Base-by-base conservation (phyloP, 2,797 vertebrate genomes). In the Pteronotus mesoamericanus region DNA sequence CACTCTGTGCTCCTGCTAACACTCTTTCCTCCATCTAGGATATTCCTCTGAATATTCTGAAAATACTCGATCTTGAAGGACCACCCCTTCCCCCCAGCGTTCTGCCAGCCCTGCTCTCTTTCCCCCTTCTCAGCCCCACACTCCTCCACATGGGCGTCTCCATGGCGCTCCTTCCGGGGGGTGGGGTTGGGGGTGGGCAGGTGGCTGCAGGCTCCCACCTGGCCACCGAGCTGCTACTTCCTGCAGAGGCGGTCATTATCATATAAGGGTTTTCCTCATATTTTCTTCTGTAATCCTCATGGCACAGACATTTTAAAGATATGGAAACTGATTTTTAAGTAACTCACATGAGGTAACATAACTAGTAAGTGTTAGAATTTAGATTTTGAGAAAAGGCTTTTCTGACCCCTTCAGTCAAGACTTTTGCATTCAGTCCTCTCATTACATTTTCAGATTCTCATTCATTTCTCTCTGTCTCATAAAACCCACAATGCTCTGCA, bases 121-220 rank as follows among this genome's bases (percentile, higher is more conserved):
- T 4, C 14, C 15, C 3, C 6, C 6, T 39, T 39, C 12, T 24
- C 18, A 14, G 29, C 15, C 68, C 46, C 51, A n/a, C 15, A 1
- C 12, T 42, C 68, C 53, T 88, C 26, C 19, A 2, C 11, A 0
- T 3, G 7, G 11, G 5, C 2, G 22, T 42, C 37, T 48, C n/a
- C 29, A 0, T 7, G n/a, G 16, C 1, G 21, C 37, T 32, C 42
- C 3, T 53, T 79, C 57, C 44, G 3, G 0, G 29, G 59, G 61
- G n/a, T n/a, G n/a, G n/a, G n/a, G n/a, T n/a, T n/a, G 0, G 2
- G 9, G 9, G 34, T 6, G 9, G 16, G 32, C 37, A 24, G 51
- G n/a, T n/a, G 22, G 51, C 9, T 29, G 19, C 32, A 0, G 64
- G 12, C 12, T 42, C 0, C 29, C 12, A 57, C 22, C 9, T 37